A percentile compares a stretch with the other conserved stretches of the same genome.
Evolutionary conservation across 2,888 invertebrate species (phyloP).

Genomic region (Acrocera orbiculus): DNA sequence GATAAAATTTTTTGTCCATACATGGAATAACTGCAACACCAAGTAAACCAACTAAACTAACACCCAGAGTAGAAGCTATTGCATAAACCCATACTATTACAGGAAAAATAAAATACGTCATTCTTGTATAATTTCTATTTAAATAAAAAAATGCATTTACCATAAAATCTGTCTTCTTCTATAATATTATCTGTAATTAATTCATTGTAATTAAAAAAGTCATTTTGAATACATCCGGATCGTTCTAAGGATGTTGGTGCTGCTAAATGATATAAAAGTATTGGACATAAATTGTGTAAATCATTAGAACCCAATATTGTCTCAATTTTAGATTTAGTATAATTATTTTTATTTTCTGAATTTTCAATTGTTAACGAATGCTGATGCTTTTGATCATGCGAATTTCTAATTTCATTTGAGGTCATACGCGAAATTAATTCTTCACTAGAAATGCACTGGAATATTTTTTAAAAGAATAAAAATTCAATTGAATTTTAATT

Average conservation of each 20-base stretch:
- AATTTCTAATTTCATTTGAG: slow-evolving; percentile 1
- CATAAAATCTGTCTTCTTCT: slow-evolving; percentile 19
- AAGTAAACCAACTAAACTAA: slow-evolving; percentile 71
- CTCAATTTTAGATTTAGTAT: neutral
- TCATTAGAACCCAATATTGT: slow-evolving; percentile 11
- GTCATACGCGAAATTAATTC: slow-evolving; percentile 23
- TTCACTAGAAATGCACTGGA: slow-evolving; percentile 35
- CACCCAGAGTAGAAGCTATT: slow-evolving; percentile 58
- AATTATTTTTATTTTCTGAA: slow-evolving; percentile 1
- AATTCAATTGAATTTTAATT: slow-evolving; percentile 5
- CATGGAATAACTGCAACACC: slow-evolving; percentile 82
- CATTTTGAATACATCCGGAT: slow-evolving; percentile 39
- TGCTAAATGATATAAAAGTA: slow-evolving; percentile 46
- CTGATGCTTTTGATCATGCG: slow-evolving; percentile 15
- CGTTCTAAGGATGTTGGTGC: slow-evolving; percentile 37
- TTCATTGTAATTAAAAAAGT: slow-evolving; percentile 18
- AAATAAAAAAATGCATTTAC: slow-evolving; percentile 12
- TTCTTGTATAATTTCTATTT: slow-evolving; percentile 5
- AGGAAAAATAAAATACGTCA: slow-evolving; percentile 1
- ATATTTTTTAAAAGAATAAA: slow-evolving; percentile 12
- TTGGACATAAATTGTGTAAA: slow-evolving; percentile 44
- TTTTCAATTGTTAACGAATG: slow-evolving; percentile 18
- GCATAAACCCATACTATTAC: slow-evolving; percentile 67
- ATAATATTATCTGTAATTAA: slow-evolving; percentile 7
- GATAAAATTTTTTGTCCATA: slow-evolving; percentile 76